These are phyloP conservation scores for Limnothrissa miodon DNA, from an alignment of 2,113 vertebrate genomes.

Conservation along the genomic window DNA sequence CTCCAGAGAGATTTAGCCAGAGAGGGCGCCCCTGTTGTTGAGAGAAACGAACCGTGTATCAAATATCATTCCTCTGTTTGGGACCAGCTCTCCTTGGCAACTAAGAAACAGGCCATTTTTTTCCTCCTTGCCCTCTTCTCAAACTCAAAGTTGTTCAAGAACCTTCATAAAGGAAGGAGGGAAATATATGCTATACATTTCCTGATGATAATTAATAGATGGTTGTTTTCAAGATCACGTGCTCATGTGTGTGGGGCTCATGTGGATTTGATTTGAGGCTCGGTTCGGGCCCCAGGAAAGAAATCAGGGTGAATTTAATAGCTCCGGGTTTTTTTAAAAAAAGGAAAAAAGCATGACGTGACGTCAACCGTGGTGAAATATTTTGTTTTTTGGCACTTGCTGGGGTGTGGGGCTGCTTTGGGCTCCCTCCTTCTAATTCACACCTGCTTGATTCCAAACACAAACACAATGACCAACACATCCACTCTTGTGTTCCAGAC, in stretches of 20 bases:
- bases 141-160: conserved; percentile 38
- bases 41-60: conserved; percentile 56
- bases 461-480: neutral
- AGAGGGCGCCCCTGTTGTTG: conserved; percentile 53
- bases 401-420: neutral
- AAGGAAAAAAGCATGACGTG: neutral
- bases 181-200: conserved; percentile 25
- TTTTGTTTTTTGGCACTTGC: neutral
- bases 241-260: neutral
- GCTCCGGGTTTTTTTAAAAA: neutral
- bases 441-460: neutral
- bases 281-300: neutral
- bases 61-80: conserved; percentile 62
- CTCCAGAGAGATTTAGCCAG: conserved; percentile 40
- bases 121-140: conserved; percentile 24
- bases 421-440: neutral
- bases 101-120: conserved; percentile 62
- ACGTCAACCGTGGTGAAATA: neutral
- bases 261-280: conserved; percentile 31
- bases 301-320: conserved; percentile 14
- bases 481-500: neutral
- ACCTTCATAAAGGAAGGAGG: conserved; percentile 24
- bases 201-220: conserved; percentile 39
- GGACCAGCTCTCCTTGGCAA: conserved; percentile 59
- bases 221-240: conserved; percentile 15